A percentile compares a stretch with the other conserved stretches of the same genome.
phyloP scores from a whole-genome alignment of 2,113 vertebrate genomes.

The Tachycineta bicolor region DNA sequence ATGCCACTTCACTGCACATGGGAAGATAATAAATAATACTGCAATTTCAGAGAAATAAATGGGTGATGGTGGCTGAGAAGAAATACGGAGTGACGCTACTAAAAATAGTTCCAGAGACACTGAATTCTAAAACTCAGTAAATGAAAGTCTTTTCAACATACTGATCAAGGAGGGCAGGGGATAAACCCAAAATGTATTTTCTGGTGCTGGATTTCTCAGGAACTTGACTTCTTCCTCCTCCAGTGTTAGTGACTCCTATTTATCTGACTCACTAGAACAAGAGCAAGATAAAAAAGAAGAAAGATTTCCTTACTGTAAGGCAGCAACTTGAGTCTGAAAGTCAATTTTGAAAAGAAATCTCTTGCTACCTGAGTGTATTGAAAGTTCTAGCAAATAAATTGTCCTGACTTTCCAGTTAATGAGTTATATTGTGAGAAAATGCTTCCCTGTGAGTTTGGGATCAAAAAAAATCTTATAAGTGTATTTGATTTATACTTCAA shows the following conservation, averaged over 20 bases:
- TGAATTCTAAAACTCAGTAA: slow-evolving; percentile 57
- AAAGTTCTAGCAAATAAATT: neutral
- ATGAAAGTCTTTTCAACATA: slow-evolving; percentile 23
- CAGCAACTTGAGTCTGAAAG: neutral
- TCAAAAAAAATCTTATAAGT: neutral
- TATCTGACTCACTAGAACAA: neutral
- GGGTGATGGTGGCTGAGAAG: slow-evolving; percentile 31
- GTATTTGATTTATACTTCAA: neutral
- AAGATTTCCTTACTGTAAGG: neutral
- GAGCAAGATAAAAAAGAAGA: neutral
- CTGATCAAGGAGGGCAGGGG: neutral
- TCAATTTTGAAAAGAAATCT: neutral
- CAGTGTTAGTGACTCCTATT: neutral
- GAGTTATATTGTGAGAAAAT: neutral
- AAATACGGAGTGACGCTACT: neutral
- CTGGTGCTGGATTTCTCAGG: neutral
- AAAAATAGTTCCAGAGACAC: slow-evolving; percentile 56
- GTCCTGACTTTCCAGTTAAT: neutral
- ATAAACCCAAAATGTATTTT: slow-evolving; percentile 12
- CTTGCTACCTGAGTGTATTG: neutral
- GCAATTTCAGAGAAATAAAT: slow-evolving; percentile 58
- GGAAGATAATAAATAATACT: slow-evolving; percentile 59
- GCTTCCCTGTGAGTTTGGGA: neutral
- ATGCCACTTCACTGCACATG: neutral
- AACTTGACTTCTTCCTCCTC: neutral